phyloP scores from a whole-genome alignment of 2,797 vertebrate genomes.

The Percopsis omiscomaycus region DNA sequence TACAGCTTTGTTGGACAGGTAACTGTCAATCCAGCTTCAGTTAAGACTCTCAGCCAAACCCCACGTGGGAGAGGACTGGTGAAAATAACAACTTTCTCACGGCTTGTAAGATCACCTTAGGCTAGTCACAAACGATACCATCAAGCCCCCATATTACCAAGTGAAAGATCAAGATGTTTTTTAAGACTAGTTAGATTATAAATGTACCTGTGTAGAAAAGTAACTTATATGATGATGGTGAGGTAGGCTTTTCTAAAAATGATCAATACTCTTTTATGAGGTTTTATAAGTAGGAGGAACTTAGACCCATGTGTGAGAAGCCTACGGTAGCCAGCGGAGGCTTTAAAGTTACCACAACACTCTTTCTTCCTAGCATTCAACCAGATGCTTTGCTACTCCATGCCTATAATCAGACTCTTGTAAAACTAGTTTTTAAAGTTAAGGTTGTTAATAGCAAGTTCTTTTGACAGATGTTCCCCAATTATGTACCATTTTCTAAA shows the following conservation, averaged over 20 bases:
- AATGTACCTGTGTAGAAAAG: too few relatives aligned
- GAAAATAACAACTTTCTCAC: slow-evolving; percentile 57
- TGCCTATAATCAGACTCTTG: slow-evolving; percentile 66
- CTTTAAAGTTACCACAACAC: slow-evolving; percentile 23
- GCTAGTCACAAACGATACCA: slow-evolving; percentile 35
- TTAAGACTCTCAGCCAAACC: slow-evolving; percentile 52
- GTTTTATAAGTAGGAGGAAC: slow-evolving; percentile 1
- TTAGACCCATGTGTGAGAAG: slow-evolving; percentile 9
- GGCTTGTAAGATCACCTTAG: slow-evolving; percentile 26
- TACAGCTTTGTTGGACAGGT: slow-evolving; percentile 60
- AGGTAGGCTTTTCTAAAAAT: background rate
- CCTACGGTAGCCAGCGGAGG: background rate
- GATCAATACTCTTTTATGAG: background rate
- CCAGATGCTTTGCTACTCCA: slow-evolving; percentile 50
- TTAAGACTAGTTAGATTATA: background rate
- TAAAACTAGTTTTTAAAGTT: slow-evolving; percentile 66
- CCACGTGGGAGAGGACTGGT: slow-evolving; percentile 25
- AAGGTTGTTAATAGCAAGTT: slow-evolving; percentile 47
- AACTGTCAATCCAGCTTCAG: slow-evolving; percentile 60
- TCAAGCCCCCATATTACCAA: background rate
- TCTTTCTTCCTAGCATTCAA: slow-evolving; percentile 42
- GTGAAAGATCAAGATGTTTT: background rate
- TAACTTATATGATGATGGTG: background rate
- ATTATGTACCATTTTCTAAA: slow-evolving; percentile 22
- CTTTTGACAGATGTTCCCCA: slow-evolving; percentile 62